Conservation (phyloP, 1,140 invertebrate species). For the Zaprionus gabonicus region DNA sequence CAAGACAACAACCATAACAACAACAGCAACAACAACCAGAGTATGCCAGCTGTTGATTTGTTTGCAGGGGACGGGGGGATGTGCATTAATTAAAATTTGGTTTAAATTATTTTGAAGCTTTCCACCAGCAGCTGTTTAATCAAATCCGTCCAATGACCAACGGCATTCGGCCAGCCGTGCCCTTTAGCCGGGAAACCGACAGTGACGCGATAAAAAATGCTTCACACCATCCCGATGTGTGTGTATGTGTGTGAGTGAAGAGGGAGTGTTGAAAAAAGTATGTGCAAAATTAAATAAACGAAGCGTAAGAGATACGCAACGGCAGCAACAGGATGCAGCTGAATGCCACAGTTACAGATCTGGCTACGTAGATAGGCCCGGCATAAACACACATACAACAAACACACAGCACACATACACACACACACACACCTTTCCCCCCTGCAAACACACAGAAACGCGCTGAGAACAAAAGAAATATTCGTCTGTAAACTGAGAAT, state of each 20-base stretch:
- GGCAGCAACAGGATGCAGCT: slow-evolving; percentile 50
- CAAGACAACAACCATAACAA: slow-evolving; percentile 9
- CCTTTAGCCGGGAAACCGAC: slow-evolving; percentile 4
- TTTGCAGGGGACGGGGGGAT: slow-evolving; percentile 23
- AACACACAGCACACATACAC: slow-evolving; percentile 10
- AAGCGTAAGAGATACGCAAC: slow-evolving; percentile 75
- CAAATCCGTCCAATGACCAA: slow-evolving; percentile 68
- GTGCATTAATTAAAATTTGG: slow-evolving; percentile 78
- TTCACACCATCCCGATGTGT: slow-evolving; percentile 20
- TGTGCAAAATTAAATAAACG: slow-evolving; percentile 74
- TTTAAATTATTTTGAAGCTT: slow-evolving; percentile 65
- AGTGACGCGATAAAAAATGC: slow-evolving; percentile 14
- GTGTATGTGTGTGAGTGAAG: background rate
- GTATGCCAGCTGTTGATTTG: slow-evolving; percentile 9
- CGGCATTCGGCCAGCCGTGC: slow-evolving; percentile 37
- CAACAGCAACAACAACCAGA: slow-evolving; percentile 2
- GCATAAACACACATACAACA: slow-evolving; percentile 23
- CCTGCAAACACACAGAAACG: background rate
- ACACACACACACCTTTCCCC: background rate
- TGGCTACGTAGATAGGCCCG: slow-evolving; percentile 32
- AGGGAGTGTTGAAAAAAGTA: slow-evolving; percentile 38
- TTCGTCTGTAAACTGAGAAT: slow-evolving; percentile 60
- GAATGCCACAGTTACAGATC: slow-evolving; percentile 45
- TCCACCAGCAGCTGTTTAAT: slow-evolving; percentile 60
- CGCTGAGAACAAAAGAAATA: slow-evolving; percentile 30